These are phyloP conservation scores for Geotria australis DNA, from an alignment of 2,797 vertebrate species.

Conservation along the genomic window DNA sequence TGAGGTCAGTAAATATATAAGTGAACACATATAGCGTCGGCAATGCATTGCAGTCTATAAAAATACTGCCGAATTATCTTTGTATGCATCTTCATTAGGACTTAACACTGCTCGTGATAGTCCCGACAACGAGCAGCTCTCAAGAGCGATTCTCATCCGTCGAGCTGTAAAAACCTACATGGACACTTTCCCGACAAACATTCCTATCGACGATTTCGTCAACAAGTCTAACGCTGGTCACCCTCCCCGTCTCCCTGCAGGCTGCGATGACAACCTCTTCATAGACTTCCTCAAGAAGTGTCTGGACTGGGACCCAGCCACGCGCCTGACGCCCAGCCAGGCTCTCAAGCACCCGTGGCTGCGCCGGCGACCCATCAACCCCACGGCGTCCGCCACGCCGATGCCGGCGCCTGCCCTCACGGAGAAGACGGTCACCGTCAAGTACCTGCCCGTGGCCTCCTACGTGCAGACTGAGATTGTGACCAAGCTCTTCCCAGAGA, in stretches of 20 bases:
- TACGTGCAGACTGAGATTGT: neutral
- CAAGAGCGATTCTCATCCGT: too few relatives aligned
- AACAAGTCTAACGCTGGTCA: neutral
- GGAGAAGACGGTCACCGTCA: slow-evolving; percentile 17
- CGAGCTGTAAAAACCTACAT: too few relatives aligned
- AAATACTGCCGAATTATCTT: too few relatives aligned
- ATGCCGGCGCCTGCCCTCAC: slow-evolving; percentile 1
- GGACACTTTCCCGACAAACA: too few relatives aligned
- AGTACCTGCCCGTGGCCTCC: neutral
- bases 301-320: neutral
- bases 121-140: too few relatives aligned
- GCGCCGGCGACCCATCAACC: neutral
- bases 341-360: neutral
- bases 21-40: too few relatives aligned
- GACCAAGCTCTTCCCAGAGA: neutral
- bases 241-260: slow-evolving; percentile 4
- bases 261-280: slow-evolving; percentile 36
- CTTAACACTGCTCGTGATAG: too few relatives aligned
- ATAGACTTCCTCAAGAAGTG: neutral
- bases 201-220: too few relatives aligned
- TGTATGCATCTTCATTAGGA: too few relatives aligned
- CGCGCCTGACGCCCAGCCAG: neutral
- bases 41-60: too few relatives aligned
- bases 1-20: too few relatives aligned
- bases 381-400: neutral